Evolutionary conservation across 1,140 invertebrate species (phyloP).

Genomic region (Mactra quadrangularis): DNA sequence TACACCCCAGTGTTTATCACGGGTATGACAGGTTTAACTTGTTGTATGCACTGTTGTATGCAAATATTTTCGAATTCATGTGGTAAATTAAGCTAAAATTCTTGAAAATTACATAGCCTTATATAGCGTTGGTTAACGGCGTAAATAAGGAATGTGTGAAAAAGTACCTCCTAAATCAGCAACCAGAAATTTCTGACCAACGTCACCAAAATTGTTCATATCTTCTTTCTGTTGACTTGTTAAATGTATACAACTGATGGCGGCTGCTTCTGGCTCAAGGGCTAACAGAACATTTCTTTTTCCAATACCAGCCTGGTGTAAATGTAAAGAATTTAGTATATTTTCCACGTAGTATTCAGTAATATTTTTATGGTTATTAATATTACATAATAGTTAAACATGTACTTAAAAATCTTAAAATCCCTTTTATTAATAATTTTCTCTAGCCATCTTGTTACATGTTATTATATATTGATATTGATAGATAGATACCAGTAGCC

Average conservation of each 20-base stretch:
- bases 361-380: background rate
- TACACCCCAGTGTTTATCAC: no score
- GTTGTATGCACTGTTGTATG: no score
- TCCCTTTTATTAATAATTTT: no score
- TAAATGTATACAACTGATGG: slow-evolving; percentile 31
- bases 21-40: no score
- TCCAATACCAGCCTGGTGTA: slow-evolving; percentile 23
- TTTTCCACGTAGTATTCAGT: background rate
- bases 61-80: no score
- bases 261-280: slow-evolving; percentile 46
- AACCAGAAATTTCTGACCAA: slow-evolving; percentile 33
- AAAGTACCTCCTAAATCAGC: slow-evolving; percentile 39
- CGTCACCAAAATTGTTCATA: slow-evolving; percentile 10
- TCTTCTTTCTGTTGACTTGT: background rate
- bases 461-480: background rate
- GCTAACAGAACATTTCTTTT: slow-evolving; percentile 26
- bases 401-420: no score
- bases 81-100: no score
- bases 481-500: background rate
- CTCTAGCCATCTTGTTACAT: no score
- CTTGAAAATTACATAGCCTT: no score
- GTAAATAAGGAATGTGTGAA: no score
- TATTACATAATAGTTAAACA: background rate
- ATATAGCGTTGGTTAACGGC: no score
- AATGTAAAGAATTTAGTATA: background rate